These are phyloP conservation scores for Callionymus lyra DNA, from an alignment of 2,113 vertebrate species.

Conservation along the genomic window DNA sequence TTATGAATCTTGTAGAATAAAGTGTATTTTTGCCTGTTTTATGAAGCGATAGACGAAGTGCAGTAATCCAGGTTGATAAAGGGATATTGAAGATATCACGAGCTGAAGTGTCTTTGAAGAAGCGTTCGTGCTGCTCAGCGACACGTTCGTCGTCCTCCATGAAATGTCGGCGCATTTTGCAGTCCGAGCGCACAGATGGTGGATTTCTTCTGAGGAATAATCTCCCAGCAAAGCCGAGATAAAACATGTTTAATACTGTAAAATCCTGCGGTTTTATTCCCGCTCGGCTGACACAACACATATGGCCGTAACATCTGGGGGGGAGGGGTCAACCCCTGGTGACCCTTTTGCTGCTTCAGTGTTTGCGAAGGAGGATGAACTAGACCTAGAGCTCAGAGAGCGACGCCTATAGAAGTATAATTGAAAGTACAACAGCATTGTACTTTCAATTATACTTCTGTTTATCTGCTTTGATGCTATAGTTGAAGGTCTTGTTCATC, in stretches of 20 bases:
- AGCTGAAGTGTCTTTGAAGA: too few relatives aligned
- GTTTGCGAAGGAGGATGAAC: neutral
- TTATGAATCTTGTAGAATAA: too few relatives aligned
- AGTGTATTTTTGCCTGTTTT: too few relatives aligned
- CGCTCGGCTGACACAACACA: conserved; percentile 57
- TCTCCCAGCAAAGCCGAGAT: conserved; percentile 79
- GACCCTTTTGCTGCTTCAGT: neutral
- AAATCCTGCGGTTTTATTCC: conserved; percentile 71
- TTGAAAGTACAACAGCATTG: too few relatives aligned
- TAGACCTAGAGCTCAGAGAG: too few relatives aligned
- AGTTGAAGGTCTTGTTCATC: too few relatives aligned
- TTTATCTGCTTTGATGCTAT: too few relatives aligned
- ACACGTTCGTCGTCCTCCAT: conserved; percentile 20
- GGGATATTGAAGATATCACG: too few relatives aligned
- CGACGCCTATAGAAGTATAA: too few relatives aligned
- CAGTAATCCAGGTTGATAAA: too few relatives aligned
- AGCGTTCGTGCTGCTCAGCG: conserved; percentile 19
- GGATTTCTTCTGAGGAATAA: conserved; percentile 74
- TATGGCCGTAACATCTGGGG: conserved; percentile 77
- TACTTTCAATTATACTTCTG: too few relatives aligned
- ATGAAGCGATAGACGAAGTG: too few relatives aligned
- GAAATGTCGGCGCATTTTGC: conserved; percentile 45
- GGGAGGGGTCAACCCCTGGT: conserved; percentile 6
- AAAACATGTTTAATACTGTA: conserved; percentile 74
- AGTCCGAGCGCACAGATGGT: conserved; percentile 69